A percentile compares a stretch with the other conserved stretches of the same genome.
Conservation (phyloP, 1,140 invertebrate species). For the Prorops nasuta region DNA sequence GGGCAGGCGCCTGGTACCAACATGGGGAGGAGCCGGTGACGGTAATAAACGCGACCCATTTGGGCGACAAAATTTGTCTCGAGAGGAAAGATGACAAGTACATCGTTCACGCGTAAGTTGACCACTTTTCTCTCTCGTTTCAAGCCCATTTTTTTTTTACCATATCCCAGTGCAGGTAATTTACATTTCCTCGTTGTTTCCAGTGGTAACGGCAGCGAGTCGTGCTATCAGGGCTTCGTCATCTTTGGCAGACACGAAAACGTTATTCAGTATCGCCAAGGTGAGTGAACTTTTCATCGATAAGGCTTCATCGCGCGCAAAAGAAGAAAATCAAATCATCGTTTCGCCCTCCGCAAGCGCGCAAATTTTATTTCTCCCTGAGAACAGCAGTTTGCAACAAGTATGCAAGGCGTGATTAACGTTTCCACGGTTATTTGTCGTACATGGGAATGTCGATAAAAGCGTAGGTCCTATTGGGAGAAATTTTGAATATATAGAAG, state of each 20-base stretch:
- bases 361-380: too few species aligned
- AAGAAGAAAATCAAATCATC: too few species aligned
- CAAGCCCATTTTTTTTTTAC: constrained; percentile 5
- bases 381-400: too few species aligned
- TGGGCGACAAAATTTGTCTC: constrained; percentile 54
- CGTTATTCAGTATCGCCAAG: constrained; percentile 69
- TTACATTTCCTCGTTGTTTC: too few species aligned
- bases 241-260: constrained; percentile 65
- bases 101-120: constrained; percentile 50
- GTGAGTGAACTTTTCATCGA: constrained; percentile 54
- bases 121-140: background rate
- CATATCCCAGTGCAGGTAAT: too few species aligned
- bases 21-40: constrained; percentile 49
- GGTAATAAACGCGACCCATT: constrained; percentile 50
- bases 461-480: too few species aligned
- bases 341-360: too few species aligned
- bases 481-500: too few species aligned
- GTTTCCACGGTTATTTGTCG: too few species aligned
- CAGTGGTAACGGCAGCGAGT: constrained; percentile 42
- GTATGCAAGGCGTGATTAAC: too few species aligned
- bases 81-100: constrained; percentile 52
- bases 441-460: too few species aligned
- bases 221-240: constrained; percentile 63
- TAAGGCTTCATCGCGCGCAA: background rate
- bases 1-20: constrained; percentile 58